Base-by-base conservation (phyloP, 2,113 vertebrate species). In the Oxyura jamaicensis region DNA sequence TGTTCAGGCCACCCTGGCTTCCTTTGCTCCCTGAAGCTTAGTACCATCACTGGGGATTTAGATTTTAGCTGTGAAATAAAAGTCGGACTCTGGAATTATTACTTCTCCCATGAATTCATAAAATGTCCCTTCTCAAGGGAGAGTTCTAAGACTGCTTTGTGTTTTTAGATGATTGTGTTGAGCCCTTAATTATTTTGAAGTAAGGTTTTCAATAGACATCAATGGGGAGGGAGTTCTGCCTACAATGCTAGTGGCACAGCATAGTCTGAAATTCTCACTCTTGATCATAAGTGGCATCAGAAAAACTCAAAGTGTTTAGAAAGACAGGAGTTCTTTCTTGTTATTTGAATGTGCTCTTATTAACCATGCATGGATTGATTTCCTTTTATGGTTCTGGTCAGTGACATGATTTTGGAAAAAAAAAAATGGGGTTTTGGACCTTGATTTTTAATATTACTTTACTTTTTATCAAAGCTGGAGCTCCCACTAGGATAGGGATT, bases 331-430 rank as follows among this genome's bases (percentile, higher is more conserved):
- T 72, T 39, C 41, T 78, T 46, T 33, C 60, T 65, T 93, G 94
- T 92, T 87, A 66, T 35, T 86, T 86, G 88, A 71, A 90, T 80
- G 83, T 94, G 88, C 92, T 94, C 88, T 96, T 83, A 58, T 81
- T 95, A 88, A 76, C 90, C 73, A 8, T 93, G 92, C 68, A 80
- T 92, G 90, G 88, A 91, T 84, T 68, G 86, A 83, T 93, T 96
- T 83, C 60, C 71, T 82, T 31, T 48, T 68, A 86, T 16, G 42
- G 73, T 62, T 80, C 94, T 94, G 91, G 83, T 81, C 62, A 46
- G 75, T 96, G 79, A 80, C 84, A 93, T 93, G 81, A 71, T 59
- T 81, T 94, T 48, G 83, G 90, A 62, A 84, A 84, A 72, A 84
- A 84, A 72, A 72, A 88, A 88, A n/a, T 77, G 69, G 22, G 21